Evolutionary conservation across 2,888 invertebrate species (phyloP).

Genomic region (Cephalotes varians): DNA sequence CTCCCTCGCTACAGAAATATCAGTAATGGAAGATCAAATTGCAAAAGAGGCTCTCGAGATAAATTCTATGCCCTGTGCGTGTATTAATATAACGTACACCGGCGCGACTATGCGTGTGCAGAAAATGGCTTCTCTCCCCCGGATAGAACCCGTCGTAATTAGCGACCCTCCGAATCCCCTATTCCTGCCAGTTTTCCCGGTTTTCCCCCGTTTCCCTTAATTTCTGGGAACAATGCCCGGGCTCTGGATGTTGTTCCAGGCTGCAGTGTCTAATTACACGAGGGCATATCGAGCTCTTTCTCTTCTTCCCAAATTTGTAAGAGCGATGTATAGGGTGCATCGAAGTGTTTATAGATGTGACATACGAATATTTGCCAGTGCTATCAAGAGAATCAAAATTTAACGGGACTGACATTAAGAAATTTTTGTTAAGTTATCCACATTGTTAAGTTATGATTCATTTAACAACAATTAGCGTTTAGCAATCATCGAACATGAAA

Average conservation of each 20-base stretch:
- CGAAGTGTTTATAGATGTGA: slow-evolving; percentile 38
- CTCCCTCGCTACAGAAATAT: slow-evolving; percentile 44
- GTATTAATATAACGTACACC: slow-evolving; percentile 76
- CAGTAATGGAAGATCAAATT: slow-evolving; percentile 63
- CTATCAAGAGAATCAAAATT: neutral
- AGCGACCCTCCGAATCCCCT: slow-evolving; percentile 78
- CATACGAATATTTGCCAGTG: neutral
- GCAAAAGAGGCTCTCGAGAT: slow-evolving; percentile 69
- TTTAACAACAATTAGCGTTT: neutral
- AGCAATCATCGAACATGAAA: neutral
- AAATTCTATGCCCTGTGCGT: slow-evolving; percentile 62
- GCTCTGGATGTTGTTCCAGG: slow-evolving; percentile 81
- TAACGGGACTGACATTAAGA: neutral
- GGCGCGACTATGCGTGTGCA: slow-evolving; percentile 65
- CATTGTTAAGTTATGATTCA: neutral
- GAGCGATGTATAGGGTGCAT: slow-evolving; percentile 48
- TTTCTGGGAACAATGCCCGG: slow-evolving; percentile 83
- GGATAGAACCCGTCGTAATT: slow-evolving; percentile 78
- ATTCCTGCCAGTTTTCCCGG: slow-evolving; percentile 75
- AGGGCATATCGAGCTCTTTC: slow-evolving; percentile 49
- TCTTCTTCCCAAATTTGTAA: slow-evolving; percentile 20
- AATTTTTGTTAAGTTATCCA: neutral
- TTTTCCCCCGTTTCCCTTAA: slow-evolving; percentile 83
- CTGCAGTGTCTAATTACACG: slow-evolving; percentile 85
- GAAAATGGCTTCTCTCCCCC: slow-evolving; percentile 79